Evolutionary conservation across 2,888 invertebrate species (phyloP).

Genomic region (Hipparchia sbordonii): DNA sequence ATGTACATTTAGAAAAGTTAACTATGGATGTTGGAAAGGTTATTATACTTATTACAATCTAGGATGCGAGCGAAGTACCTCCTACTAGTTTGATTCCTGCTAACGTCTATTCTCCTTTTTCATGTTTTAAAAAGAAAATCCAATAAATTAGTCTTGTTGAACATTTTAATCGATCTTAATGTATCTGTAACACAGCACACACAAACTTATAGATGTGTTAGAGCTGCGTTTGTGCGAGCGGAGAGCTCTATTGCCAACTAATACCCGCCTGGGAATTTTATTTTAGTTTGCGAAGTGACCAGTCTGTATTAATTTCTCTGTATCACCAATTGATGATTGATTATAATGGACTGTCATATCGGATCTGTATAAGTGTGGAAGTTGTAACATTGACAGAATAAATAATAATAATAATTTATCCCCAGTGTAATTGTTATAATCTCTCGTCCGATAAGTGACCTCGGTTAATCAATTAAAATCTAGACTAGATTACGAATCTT

Average conservation of each 20-base stretch:
- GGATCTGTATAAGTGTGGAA: no score
- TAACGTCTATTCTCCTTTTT: neutral
- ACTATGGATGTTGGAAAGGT: neutral
- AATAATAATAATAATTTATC: neutral
- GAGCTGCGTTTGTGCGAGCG: constrained; percentile 24
- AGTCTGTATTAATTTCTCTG: constrained; percentile 68
- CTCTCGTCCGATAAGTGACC: constrained; percentile 33
- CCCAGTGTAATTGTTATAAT: neutral
- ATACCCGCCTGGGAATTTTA: constrained; percentile 68
- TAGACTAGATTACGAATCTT: constrained; percentile 57
- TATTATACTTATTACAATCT: neutral
- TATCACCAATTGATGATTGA: constrained; percentile 50
- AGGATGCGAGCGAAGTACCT: neutral
- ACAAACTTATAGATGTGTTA: constrained; percentile 13
- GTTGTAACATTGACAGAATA: neutral
- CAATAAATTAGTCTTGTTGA: constrained; percentile 28
- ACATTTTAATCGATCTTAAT: constrained; percentile 29
- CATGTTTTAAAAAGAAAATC: neutral
- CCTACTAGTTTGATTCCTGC: neutral
- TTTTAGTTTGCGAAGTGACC: constrained; percentile 66
- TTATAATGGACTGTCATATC: constrained; percentile 48
- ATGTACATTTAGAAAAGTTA: neutral
- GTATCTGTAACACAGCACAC: constrained; percentile 21
- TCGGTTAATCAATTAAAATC: constrained; percentile 54
- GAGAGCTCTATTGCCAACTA: constrained; percentile 28